Base-by-base conservation (phyloP, 2,797 vertebrate species). In the Urosaurus nigricauda region DNA sequence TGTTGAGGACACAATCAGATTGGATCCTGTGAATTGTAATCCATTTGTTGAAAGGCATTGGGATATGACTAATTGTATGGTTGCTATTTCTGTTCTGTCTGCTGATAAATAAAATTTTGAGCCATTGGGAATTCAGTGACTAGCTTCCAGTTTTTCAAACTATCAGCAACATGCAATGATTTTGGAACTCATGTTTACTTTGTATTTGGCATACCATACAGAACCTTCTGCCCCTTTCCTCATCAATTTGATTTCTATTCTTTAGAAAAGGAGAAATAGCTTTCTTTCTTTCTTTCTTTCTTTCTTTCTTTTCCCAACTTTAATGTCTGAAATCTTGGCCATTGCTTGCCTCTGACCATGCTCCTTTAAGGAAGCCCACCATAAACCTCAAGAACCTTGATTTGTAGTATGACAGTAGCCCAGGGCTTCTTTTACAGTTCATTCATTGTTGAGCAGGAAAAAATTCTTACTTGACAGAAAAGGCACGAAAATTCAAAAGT, bases 401-500 rank as follows among this genome's bases (percentile, higher is more conserved):
- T 43, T 87, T 65, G 81, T 87, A 29, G 47, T 68, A 81, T 81
- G 68, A 60, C 86, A 87, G 68, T 87, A 81, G 79, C 78, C 79
- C 79, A 87, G 78, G 85, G 85, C 75, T 87, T 80, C 65, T 81
- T 80, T 81, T 70, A 73, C 86, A 80, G 29, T 40, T 88, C 79
- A 32, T 81, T 29, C 60, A 84, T 17, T 84, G 89, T 83, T 87
- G 56, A 71, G 4, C 78, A 37, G 58, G 51, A 9, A 85, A 90
- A 81, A 71, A 60, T 63, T 51, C 12, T n/a, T 79, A 13, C 79
- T 86, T 92, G 92, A 93, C 89, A 91, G 26, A 53, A 63, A 85
- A 89, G 79, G 73, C 84, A 82, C 47, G 89, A 73, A 92, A 92
- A 90, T 91, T 68, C 77, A 87, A 60, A 87, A 87, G 86, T 81